Conservation (phyloP, 2,797 vertebrate species). For the Urophycis tenuis region DNA sequence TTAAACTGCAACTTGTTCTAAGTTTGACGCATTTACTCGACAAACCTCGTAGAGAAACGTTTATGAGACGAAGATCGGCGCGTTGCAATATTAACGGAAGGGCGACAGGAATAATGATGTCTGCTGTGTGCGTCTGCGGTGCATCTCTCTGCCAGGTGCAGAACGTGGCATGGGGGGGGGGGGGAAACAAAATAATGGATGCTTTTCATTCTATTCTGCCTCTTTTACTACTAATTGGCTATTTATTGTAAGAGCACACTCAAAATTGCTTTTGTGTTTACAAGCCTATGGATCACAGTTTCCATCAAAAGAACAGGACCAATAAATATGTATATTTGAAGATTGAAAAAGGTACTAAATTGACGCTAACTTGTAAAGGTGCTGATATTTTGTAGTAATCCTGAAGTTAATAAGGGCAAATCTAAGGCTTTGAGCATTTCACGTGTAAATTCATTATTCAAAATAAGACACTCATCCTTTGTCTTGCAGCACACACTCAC, state of each 20-base stretch:
- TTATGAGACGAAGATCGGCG: neutral
- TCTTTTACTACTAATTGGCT: conserved; percentile 68
- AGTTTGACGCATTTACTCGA: neutral
- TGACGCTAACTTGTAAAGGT: neutral
- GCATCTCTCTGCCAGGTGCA: neutral
- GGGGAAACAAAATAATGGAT: conserved; percentile 44
- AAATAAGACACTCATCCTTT: neutral
- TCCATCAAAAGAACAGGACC: conserved; percentile 54
- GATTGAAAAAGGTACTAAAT: neutral
- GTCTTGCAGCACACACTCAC: neutral
- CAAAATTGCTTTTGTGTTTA: conserved; percentile 64
- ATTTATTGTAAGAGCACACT: conserved; percentile 59
- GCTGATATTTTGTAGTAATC: conserved; percentile 35
- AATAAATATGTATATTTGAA: conserved; percentile 50
- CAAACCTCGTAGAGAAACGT: neutral
- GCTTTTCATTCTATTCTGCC: conserved; percentile 55
- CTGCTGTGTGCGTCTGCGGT: neutral
- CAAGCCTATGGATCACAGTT: conserved; percentile 58
- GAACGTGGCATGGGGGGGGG: conserved; percentile 36
- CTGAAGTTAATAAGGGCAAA: conserved; percentile 60
- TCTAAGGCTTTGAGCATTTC: conserved; percentile 48
- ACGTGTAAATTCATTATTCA: conserved; percentile 25
- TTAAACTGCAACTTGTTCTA: neutral
- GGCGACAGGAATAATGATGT: neutral
- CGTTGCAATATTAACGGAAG: neutral